A percentile compares a stretch with the other conserved stretches of the same genome.
phyloP scores from a whole-genome alignment of 2,797 vertebrate species.

The Lithobates pipiens region DNA sequence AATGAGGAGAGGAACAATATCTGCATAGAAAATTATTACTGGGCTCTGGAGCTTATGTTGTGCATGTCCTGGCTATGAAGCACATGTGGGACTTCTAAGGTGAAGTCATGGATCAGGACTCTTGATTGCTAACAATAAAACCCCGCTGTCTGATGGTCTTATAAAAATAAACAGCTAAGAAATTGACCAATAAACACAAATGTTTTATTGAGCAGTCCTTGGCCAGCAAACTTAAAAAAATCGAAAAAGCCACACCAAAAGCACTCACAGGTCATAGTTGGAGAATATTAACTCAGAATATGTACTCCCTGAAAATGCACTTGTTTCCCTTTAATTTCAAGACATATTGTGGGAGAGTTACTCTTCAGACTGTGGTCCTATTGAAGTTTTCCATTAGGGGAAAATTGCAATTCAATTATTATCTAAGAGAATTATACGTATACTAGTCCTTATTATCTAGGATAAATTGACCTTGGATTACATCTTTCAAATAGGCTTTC shows the following conservation, averaged over 20 bases:
- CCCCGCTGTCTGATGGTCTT: too few species aligned
- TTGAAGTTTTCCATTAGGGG: slow-evolving; percentile 44
- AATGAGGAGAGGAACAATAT: too few species aligned
- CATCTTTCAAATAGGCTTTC: slow-evolving; percentile 37
- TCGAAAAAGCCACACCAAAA: too few species aligned
- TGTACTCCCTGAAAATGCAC: not conserved
- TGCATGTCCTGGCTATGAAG: too few species aligned
- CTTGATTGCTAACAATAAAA: too few species aligned
- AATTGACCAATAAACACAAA: not conserved
- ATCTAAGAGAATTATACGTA: slow-evolving; percentile 48
- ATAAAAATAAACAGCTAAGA: not conserved
- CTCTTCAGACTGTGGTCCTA: slow-evolving; percentile 5
- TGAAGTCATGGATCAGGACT: too few species aligned
- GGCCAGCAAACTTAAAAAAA: not conserved
- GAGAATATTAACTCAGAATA: not conserved
- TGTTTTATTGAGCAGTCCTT: not conserved
- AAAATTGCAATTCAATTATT: slow-evolving; percentile 52
- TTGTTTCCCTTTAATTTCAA: slow-evolving; percentile 6
- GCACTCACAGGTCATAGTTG: not conserved
- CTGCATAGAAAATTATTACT: too few species aligned
- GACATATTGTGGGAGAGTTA: not conserved
- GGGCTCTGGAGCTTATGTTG: too few species aligned
- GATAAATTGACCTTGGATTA: slow-evolving; percentile 57
- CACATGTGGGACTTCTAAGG: too few species aligned
- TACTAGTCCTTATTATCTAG: slow-evolving; percentile 48